phyloP scores from a whole-genome alignment of 2,113 vertebrate genomes.

The Cochlearius cochlearius region DNA sequence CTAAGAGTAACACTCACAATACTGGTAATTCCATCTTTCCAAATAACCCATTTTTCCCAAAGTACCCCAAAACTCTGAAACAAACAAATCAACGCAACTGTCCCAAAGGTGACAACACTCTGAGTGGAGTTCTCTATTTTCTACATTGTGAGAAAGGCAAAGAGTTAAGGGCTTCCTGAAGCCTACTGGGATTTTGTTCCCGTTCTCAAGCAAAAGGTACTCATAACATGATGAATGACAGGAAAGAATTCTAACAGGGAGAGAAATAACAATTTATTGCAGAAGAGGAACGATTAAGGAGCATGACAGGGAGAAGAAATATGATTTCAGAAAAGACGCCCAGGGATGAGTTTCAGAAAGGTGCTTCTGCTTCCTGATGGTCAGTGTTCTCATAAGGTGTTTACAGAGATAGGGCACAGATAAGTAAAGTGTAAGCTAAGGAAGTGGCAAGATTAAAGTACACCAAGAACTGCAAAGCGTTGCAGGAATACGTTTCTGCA shows the following conservation, averaged over 20 bases:
- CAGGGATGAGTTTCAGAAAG: constrained; percentile 17
- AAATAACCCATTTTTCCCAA: not conserved
- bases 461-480: not conserved
- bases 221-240: constrained; percentile 32
- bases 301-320: constrained; percentile 18
- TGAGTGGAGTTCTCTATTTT: not conserved
- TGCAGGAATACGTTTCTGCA: not conserved
- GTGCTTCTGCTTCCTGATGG: constrained; percentile 1
- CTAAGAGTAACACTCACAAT: not conserved
- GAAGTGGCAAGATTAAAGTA: not conserved
- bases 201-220: not conserved
- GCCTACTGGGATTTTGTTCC: not conserved
- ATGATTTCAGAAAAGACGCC: not conserved
- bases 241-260: constrained; percentile 23
- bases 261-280: constrained; percentile 38
- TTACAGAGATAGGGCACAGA: not conserved
- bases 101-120: not conserved
- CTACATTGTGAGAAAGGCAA: not conserved
- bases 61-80: not conserved
- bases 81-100: not conserved
- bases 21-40: not conserved
- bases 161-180: not conserved
- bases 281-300: constrained; percentile 24
- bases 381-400: not conserved
- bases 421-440: not conserved